Evolutionary conservation across 92 coral and sea anemone genomes (phyloP).

Genomic region (Metridium senile): DNA sequence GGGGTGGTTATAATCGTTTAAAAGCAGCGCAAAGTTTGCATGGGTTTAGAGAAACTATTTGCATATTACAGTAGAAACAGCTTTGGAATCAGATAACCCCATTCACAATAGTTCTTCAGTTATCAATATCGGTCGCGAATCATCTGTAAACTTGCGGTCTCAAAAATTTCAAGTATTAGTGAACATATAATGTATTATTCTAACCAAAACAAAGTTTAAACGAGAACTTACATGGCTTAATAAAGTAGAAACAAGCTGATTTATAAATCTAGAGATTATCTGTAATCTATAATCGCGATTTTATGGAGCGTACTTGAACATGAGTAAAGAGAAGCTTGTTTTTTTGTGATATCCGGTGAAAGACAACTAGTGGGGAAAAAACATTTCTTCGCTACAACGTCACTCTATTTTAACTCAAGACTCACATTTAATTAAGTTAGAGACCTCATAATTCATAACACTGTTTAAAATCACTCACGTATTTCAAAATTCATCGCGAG

Average conservation of each 20-base stretch:
- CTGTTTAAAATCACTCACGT: too few relatives aligned
- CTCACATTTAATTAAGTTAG: not conserved
- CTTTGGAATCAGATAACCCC: not conserved
- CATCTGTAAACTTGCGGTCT: constrained; percentile 22
- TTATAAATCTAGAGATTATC: not conserved
- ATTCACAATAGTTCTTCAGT: not conserved
- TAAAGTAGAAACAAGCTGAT: not conserved
- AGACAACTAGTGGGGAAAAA: not conserved
- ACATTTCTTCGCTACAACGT: constrained; percentile 4
- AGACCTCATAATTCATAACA: not conserved
- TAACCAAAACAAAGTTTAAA: not conserved
- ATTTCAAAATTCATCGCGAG: too few relatives aligned
- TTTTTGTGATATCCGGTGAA: not conserved
- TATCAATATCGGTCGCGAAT: not conserved
- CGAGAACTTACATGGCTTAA: not conserved
- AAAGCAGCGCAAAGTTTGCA: too few relatives aligned
- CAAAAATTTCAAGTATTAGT: constrained; percentile 7
- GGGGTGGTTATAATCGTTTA: too few relatives aligned
- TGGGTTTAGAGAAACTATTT: too few relatives aligned
- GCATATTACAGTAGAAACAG: not conserved
- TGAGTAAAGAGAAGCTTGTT: not conserved
- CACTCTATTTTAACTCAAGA: not conserved
- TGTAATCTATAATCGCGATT: not conserved
- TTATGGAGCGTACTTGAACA: not conserved
- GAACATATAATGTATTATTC: not conserved